Conservation (phyloP, 2,888 invertebrate species). For the Hirtodrosophila confusa region DNA sequence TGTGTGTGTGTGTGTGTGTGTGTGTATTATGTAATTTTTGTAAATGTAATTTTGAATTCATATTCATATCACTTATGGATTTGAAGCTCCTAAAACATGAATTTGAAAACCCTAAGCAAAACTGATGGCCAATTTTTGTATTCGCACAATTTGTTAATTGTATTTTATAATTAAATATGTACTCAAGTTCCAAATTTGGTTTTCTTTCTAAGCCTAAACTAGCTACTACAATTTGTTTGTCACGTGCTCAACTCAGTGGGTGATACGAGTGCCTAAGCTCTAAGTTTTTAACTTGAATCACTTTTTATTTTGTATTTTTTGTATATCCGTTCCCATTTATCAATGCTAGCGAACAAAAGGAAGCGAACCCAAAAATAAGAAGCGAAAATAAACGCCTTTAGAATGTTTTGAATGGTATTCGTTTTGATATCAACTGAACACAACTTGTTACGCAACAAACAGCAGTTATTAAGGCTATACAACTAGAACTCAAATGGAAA, state of each 20-base stretch:
- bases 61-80: constrained; percentile 77
- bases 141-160: constrained; percentile 11
- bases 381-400: constrained; percentile 22
- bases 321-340: constrained; percentile 49
- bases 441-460: constrained; percentile 65
- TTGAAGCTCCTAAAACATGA: constrained; percentile 73
- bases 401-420: constrained; percentile 60
- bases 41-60: constrained; percentile 71
- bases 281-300: constrained; percentile 81
- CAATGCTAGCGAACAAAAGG: constrained; percentile 19
- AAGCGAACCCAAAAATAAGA: constrained; percentile 9
- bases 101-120: constrained; percentile 78
- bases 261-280: constrained; percentile 72
- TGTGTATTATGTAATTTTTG: constrained; percentile 21
- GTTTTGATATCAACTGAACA: constrained; percentile 71
- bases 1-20: constrained; percentile 39
- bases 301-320: constrained; percentile 52
- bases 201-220: constrained; percentile 52
- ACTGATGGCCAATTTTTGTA: constrained; percentile 49
- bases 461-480: constrained; percentile 61
- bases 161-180: constrained; percentile 21
- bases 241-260: constrained; percentile 68
- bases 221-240: constrained; percentile 73
- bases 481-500: constrained; percentile 19
- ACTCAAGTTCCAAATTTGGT: constrained; percentile 11